Conservation (phyloP, 2,113 vertebrate genomes). For the Percopsis transmontana region DNA sequence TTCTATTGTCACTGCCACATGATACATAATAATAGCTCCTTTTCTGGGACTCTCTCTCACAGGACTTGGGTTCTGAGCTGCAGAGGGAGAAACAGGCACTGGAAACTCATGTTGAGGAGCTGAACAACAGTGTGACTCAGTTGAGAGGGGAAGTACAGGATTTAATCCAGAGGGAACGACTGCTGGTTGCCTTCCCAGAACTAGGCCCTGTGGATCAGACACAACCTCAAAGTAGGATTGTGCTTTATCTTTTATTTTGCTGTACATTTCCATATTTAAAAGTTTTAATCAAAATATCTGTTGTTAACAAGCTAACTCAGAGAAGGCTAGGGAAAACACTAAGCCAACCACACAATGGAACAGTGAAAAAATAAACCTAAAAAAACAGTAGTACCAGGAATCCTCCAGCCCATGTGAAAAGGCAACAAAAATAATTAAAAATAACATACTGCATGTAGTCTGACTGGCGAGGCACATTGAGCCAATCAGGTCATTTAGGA, state of each 20-base stretch:
- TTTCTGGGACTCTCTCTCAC: constrained; percentile 12
- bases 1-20: neutral
- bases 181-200: constrained; percentile 90
- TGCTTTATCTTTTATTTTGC: neutral
- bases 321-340: neutral
- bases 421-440: no score
- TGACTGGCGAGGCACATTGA: no score
- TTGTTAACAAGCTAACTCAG: neutral
- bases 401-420: no score
- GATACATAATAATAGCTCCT: neutral
- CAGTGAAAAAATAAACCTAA: no score
- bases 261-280: neutral
- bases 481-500: no score
- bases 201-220: constrained; percentile 70
- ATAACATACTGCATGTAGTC: no score
- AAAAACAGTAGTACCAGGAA: no score
- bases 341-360: no score
- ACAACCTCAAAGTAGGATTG: constrained; percentile 82
- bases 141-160: constrained; percentile 68
- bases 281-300: neutral
- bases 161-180: constrained; percentile 79
- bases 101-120: constrained; percentile 61
- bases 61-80: constrained; percentile 76
- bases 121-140: constrained; percentile 58
- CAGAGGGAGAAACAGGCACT: constrained; percentile 78